Percentiles rank a stretch among this genome's conserved stretches.
These are phyloP conservation scores for Smittia sp. DNA, from an alignment of 2,888 invertebrate species.

Conservation along the genomic window DNA sequence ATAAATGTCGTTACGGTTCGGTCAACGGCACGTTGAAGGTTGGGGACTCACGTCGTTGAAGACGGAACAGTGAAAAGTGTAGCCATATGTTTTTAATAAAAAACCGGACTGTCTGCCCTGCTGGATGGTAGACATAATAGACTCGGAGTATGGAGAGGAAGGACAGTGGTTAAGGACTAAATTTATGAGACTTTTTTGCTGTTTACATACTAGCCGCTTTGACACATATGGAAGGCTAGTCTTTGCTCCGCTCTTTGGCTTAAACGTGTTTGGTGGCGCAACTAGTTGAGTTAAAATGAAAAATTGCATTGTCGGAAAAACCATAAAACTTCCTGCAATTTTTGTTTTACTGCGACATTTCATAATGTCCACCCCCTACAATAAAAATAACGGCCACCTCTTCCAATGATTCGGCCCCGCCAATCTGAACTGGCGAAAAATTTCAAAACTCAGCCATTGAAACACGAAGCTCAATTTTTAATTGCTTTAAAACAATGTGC, in stretches of 20 bases:
- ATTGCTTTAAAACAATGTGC: neutral
- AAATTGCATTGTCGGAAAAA: neutral
- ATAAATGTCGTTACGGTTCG: neutral
- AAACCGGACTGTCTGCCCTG: constrained; percentile 1
- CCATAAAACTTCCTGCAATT: neutral
- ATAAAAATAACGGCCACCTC: neutral
- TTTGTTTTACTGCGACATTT: neutral
- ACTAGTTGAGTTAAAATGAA: too few species aligned
- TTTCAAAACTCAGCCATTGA: neutral
- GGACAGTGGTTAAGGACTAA: constrained; percentile 1
- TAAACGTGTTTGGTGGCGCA: neutral
- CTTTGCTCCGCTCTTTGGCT: neutral
- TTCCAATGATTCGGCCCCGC: neutral
- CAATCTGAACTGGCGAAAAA: neutral
- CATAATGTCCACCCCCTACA: neutral
- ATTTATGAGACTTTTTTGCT: neutral
- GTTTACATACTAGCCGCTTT: neutral
- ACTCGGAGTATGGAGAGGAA: neutral
- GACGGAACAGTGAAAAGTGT: neutral
- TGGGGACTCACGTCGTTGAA: neutral
- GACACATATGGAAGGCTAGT: constrained; percentile 8
- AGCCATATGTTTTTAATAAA: neutral
- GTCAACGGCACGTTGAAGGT: neutral
- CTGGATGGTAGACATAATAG: neutral
- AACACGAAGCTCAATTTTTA: neutral